phyloP scores from a whole-genome alignment of 2,888 invertebrate species.

The Fabriciana adippe region DNA sequence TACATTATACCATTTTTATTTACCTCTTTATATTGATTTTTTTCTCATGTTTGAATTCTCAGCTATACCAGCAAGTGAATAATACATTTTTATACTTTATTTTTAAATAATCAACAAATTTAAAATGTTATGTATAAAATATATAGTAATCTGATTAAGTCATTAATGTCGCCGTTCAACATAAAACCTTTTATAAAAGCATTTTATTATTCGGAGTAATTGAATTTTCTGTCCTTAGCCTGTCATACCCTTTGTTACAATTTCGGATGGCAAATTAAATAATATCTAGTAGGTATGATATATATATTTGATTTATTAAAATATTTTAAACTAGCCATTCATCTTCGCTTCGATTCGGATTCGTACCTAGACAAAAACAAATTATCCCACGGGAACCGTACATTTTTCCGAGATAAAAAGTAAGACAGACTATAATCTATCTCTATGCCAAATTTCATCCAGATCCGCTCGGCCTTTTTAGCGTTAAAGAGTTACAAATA shows the following conservation, averaged over 20 bases:
- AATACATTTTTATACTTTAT: too few relatives aligned
- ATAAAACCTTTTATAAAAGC: constrained; percentile 3
- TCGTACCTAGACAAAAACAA: too few relatives aligned
- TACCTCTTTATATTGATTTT: neutral
- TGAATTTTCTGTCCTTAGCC: constrained; percentile 7
- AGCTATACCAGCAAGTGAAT: too few relatives aligned
- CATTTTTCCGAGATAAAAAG: too few relatives aligned
- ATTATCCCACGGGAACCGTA: too few relatives aligned
- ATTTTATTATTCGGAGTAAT: constrained; percentile 15
- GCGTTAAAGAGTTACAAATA: too few relatives aligned
- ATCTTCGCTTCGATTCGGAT: too few relatives aligned
- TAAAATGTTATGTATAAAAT: neutral
- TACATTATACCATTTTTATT: too few relatives aligned
- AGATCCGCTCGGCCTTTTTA: too few relatives aligned
- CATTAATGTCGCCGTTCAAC: constrained; percentile 2
- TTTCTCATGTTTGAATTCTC: neutral
- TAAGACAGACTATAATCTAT: too few relatives aligned
- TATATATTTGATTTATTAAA: neutral
- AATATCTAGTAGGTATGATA: neutral
- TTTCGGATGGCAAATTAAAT: constrained; percentile 17
- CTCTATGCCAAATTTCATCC: too few relatives aligned
- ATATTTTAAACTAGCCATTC: neutral
- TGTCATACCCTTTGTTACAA: constrained; percentile 18
- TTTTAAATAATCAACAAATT: too few relatives aligned
- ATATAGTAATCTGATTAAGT: constrained; percentile 11